phyloP scores from a whole-genome alignment of 2,888 invertebrate species.

The Amiota minor region DNA sequence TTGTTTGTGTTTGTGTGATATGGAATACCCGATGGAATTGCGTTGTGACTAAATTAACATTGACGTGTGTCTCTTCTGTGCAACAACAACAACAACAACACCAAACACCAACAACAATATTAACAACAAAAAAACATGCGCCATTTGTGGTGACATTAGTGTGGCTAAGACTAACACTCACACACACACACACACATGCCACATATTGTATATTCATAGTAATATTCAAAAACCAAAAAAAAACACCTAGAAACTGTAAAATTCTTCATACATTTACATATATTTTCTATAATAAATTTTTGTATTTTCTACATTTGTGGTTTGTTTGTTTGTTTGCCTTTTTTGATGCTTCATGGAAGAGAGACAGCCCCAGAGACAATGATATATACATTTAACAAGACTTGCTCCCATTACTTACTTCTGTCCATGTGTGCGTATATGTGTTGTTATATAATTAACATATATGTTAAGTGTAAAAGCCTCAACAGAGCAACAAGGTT shows the following conservation, averaged over 20 bases:
- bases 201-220: background rate
- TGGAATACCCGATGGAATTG: slow-evolving; percentile 64
- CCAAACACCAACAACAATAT: no score
- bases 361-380: no score
- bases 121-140: slow-evolving; percentile 35
- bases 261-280: background rate
- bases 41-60: slow-evolving; percentile 69
- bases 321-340: background rate
- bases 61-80: slow-evolving; percentile 53
- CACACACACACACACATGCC: background rate
- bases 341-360: no score
- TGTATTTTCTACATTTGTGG: background rate
- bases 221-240: background rate
- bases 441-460: no score
- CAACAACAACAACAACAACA: no score
- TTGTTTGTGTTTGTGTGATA: background rate
- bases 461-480: no score
- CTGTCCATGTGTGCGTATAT: no score
- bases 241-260: background rate
- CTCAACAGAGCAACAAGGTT: no score
- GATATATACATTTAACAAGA: no score
- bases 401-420: no score
- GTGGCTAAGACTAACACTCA: slow-evolving; percentile 30
- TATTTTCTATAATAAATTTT: slow-evolving; percentile 3
- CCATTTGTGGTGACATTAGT: slow-evolving; percentile 51